Evolutionary conservation across 2,113 vertebrate species (phyloP).

Genomic region (Oreochromis niloticus): DNA sequence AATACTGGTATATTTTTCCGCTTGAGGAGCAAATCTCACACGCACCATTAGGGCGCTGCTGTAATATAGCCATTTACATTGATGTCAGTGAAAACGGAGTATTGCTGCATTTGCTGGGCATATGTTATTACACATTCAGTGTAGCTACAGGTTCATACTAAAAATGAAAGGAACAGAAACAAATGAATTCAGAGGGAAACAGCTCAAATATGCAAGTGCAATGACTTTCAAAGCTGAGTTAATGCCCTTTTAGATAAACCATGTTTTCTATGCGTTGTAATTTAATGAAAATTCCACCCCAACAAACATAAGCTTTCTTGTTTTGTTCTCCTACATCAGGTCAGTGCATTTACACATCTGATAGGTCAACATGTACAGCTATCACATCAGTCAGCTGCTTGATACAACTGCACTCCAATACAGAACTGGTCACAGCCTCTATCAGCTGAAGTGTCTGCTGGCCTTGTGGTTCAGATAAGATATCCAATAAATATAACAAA

Average conservation of each 20-base stretch:
- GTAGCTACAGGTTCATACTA: background rate
- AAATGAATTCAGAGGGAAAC: background rate
- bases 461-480: background rate
- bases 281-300: background rate
- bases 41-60: background rate
- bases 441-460: background rate
- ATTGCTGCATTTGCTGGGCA: background rate
- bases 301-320: background rate
- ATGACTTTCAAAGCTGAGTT: background rate
- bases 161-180: background rate
- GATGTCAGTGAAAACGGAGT: background rate
- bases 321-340: background rate
- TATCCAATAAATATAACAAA: background rate
- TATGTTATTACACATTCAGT: background rate
- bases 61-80: background rate
- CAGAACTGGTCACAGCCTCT: background rate
- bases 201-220: background rate
- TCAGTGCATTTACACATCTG: background rate
- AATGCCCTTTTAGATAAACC: background rate
- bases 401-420: background rate
- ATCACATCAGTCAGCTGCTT: background rate
- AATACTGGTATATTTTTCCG: background rate
- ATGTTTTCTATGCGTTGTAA: background rate
- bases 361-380: background rate
- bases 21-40: background rate